A percentile compares a stretch with the other conserved stretches of the same genome.
Conservation (phyloP, 1,140 invertebrate species). For the Planococcus citri region DNA sequence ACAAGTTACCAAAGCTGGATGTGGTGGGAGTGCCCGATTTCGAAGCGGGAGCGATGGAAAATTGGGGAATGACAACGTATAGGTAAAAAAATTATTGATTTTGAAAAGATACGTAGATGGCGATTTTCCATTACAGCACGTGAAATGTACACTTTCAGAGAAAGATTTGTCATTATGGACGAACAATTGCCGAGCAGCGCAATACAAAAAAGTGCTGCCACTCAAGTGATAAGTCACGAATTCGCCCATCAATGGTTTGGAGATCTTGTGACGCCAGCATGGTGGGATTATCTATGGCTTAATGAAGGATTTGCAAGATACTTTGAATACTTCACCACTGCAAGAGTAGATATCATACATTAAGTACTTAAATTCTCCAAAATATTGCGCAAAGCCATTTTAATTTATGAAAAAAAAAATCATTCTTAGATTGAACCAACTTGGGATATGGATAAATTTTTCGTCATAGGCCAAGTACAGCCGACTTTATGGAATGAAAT, state of each 20-base stretch:
- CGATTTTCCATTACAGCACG: too few relatives aligned
- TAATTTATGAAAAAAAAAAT: too few relatives aligned
- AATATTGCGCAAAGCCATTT: too few relatives aligned
- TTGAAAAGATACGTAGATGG: too few relatives aligned
- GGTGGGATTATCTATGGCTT: constrained; percentile 41
- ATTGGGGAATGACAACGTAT: constrained; percentile 56
- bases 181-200: neutral
- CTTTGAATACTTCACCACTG: constrained; percentile 29
- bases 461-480: constrained; percentile 38
- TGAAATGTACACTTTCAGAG: constrained; percentile 18
- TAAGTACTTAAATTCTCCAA: too few relatives aligned
- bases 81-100: constrained; percentile 31
- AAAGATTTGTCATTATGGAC: constrained; percentile 12
- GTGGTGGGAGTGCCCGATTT: constrained; percentile 63
- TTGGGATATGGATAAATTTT: constrained; percentile 33
- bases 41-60: constrained; percentile 71
- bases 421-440: constrained; percentile 33
- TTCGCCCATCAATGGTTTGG: constrained; percentile 40
- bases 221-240: constrained; percentile 40
- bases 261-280: constrained; percentile 35
- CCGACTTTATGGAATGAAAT: constrained; percentile 37
- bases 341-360: too few relatives aligned
- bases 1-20: constrained; percentile 38
- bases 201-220: constrained; percentile 29
- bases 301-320: constrained; percentile 43